Evolutionary conservation across 2,888 invertebrate species (phyloP), one percentile per base, ranked within the genome.

Genomic region (Standfussiana lucernea): DNA sequence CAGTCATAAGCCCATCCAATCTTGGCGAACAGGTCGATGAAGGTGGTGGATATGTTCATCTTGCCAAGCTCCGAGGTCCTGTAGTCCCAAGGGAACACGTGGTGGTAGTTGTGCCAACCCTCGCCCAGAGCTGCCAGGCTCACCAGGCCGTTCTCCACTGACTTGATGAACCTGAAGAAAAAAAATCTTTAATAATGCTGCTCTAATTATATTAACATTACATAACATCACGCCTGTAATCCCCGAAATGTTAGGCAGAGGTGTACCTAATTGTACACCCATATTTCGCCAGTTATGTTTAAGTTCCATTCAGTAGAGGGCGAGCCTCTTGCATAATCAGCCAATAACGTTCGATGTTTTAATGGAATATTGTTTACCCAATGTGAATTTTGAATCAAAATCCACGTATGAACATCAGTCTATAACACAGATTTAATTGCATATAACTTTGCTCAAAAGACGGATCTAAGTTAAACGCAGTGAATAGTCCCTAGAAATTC

Each of bases 61-160:
- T 96, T 94, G 0, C 98, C 98, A 37, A 98, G 95, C 95, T 98
- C 98, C 82, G 97, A 98, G 86, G 97, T 97, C 91, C 97, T 97
- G 94, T 97, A 98, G 91, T 97, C 98, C 97, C 97, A 98, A 65
- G 98, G 98, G 90, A 98, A 98, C 24, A 98, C 98, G 92, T 98
- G 98, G 91, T 98, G 98, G 91, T 98, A 98, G 93, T 98, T 98
- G 93, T 98, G 98, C 98, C 98, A 98, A 28, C 98, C 98, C 91
- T 98, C 98, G 0, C 98, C 98, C 28, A 98, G 93, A 0, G 98
- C 98, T 13, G 98, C 97, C 64, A 98, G 94, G n/a, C 98, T 98
- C 1, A 98, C 98, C 10, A 97, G 95, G 11, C 97, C 92, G 89
- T 98, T 98, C 90, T 98, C 98, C 10, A 97, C 98, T 0, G 98